These are phyloP conservation scores for Drosophila paulistorum DNA, from an alignment of 1,140 invertebrate species.

Conservation along the genomic window DNA sequence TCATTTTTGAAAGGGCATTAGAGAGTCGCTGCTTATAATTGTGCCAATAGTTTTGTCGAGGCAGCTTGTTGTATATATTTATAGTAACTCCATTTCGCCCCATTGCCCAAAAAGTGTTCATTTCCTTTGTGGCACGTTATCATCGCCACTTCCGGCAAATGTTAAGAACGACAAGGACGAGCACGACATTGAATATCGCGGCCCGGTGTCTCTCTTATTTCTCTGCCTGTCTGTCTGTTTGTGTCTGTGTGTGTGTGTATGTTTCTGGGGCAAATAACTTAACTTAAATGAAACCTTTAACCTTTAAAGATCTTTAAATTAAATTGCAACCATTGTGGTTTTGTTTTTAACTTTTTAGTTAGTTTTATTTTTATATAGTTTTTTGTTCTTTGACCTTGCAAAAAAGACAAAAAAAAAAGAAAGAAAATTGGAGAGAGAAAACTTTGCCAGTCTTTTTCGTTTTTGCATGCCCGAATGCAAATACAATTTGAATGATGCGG, in stretches of 20 bases:
- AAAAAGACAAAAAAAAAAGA: neutral
- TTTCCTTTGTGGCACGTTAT: slow-evolving; percentile 74
- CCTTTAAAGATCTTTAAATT: slow-evolving; percentile 9
- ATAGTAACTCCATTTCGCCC: slow-evolving; percentile 40
- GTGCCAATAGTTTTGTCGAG: neutral
- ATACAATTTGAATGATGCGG: slow-evolving; percentile 68
- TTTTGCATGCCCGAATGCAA: slow-evolving; percentile 54
- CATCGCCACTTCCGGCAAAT: slow-evolving; percentile 69
- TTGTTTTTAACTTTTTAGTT: neutral
- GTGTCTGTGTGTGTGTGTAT: too few species aligned
- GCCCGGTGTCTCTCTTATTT: neutral
- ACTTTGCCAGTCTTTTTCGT: neutral
- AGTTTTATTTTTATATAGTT: neutral
- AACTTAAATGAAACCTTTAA: slow-evolving; percentile 42
- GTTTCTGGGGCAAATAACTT: neutral
- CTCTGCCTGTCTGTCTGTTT: too few species aligned
- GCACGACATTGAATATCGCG: slow-evolving; percentile 46
- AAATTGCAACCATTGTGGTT: neutral
- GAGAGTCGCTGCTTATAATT: neutral
- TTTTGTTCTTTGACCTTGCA: slow-evolving; percentile 11
- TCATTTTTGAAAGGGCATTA: neutral
- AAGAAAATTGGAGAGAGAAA: neutral
- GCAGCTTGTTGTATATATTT: slow-evolving; percentile 48
- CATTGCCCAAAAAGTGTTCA: slow-evolving; percentile 76
- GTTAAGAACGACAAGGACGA: slow-evolving; percentile 25